These are phyloP conservation scores for Hyppa rectilinea DNA, from an alignment of 2,888 invertebrate genomes.

Conservation along the genomic window DNA sequence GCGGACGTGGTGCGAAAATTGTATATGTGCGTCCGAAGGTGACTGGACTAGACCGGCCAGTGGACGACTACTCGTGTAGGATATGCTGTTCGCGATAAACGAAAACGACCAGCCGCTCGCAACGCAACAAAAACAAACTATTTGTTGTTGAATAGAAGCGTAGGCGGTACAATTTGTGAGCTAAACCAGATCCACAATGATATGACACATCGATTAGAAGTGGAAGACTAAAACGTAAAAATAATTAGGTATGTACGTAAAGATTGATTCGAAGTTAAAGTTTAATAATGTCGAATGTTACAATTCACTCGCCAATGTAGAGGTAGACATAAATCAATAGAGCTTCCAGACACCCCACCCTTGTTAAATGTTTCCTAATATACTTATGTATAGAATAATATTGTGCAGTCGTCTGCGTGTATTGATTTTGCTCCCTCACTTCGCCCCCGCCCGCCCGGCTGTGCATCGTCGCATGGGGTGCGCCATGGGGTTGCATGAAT, in stretches of 20 bases:
- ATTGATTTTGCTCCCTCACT: slow-evolving; percentile 67
- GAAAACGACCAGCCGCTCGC: slow-evolving; percentile 20
- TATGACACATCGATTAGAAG: slow-evolving; percentile 61
- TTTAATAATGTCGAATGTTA: not conserved
- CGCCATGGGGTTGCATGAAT: slow-evolving; percentile 63
- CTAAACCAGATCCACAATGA: slow-evolving; percentile 46
- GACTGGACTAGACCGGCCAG: slow-evolving; percentile 40
- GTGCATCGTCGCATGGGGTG: slow-evolving; percentile 55
- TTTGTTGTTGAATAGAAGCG: slow-evolving; percentile 49
- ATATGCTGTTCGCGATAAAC: slow-evolving; percentile 21
- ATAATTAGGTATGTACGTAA: slow-evolving; percentile 46
- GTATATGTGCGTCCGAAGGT: slow-evolving; percentile 35
- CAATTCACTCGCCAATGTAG: slow-evolving; percentile 13
- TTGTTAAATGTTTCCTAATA: slow-evolving; percentile 58
- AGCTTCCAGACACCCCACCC: slow-evolving; percentile 62
- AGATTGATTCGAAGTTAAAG: slow-evolving; percentile 23
- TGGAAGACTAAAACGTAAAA: slow-evolving; percentile 40
- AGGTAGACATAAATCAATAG: slow-evolving; percentile 58
- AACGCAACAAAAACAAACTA: slow-evolving; percentile 43
- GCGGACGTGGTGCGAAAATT: slow-evolving; percentile 35
- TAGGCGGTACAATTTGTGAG: slow-evolving; percentile 46
- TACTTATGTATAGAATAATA: slow-evolving; percentile 59
- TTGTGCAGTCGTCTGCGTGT: slow-evolving; percentile 68
- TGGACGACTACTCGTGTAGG: slow-evolving; percentile 32
- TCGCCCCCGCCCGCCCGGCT: slow-evolving; percentile 18